Base-by-base conservation (phyloP, 2,797 vertebrate genomes). In the Eutrigla gurnardus region DNA sequence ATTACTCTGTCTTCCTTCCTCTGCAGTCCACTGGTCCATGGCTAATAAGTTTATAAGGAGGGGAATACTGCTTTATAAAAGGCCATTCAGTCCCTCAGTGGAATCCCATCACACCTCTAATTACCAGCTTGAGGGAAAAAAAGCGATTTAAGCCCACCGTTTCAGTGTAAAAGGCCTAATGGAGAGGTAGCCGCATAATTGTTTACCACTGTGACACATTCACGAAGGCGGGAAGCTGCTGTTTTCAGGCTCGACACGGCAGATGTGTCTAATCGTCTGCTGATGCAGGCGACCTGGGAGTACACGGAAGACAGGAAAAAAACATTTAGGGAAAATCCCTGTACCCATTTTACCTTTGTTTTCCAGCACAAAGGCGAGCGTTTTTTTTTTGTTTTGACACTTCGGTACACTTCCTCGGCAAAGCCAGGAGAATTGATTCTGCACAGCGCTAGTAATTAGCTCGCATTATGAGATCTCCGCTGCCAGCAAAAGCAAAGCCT, bases 41-140 rank as follows among this genome's bases (percentile, higher is more conserved):
- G 69, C 65, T 91, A 83, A 90, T 80, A 82, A 43, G 70, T 86
- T 85, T 82, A 68, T 75, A 78, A 82, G 70, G 49, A 84, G 73
- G 63, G 70, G 52, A 74, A 80, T 65, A n/a, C 47, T 36, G 70
- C 84, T 84, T 80, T 57, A 72, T 74, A 77, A 89, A 87, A 81
- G 40, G 80, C 71, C 59, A 55, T 71, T 82, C 39, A 42, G 76
- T 74, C 65, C 67, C 77, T 73, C 33, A 12, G 75, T 52, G 67
- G 71, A 82, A 81, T 72, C 77, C 36, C 70, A 70, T 92, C 82
- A 75, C 62, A 73, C 70, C 82, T 81, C 70, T 86, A 88, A 89
- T 88, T 79, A 84, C 70, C 67, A 69, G 60, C 57, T 35, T 11
- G 43, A 75, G 69, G 53, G 18, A 40, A 75, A 45, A n/a, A 11